Evolutionary conservation across 2,113 vertebrate species (phyloP), one percentile per base, ranked within the genome.

Genomic region (Dunckerocampus dactyliophorus): DNA sequence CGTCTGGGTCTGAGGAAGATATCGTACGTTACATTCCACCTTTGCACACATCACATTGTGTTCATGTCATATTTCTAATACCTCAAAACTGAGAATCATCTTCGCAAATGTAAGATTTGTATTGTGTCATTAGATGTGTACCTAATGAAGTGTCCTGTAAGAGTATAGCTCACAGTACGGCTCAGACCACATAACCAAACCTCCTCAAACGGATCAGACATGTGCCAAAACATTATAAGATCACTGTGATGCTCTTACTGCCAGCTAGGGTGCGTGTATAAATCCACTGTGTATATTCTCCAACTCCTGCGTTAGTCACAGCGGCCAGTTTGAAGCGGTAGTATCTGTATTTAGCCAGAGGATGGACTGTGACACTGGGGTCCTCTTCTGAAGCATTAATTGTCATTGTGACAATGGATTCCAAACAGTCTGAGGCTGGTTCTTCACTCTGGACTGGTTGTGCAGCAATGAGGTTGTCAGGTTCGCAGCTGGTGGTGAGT

Each of bases 241-340:
- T 65, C 34, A 46, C 34, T 67, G 10, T 59, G 8, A 59, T 52
- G 52, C 86, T 92, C 95, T 90, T 92, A 98, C 96, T 88, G 77
- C 95, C 95, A 82, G 92, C 86, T 63, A 94, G 83, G 0, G 95
- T 98, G 56, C 85, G 90, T 2, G 84, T 75, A 52, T 91, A 90
- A 70, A 87, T 92, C 97, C 97, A 98, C 1, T 58, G 55, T 3
- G 95, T 94, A 59, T 91, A 84, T 22, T 88, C 88, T 47, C 97
- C 93, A 48, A 92, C 91, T 42, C 96, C 97, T 2, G 90, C 93
- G 7, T 84, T 95, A 0, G 96, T 99, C 71, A 93, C 92, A 10
- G 95, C 97, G 43, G 91, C 89, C 76, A 98, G 85, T 39, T 90
- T 92, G 88, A 98, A 93, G 77, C 93, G 91, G 77, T 98, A 98